A percentile compares a stretch with the other conserved stretches of the same genome.
These are phyloP conservation scores for Apus apus DNA, from an alignment of 2,113 vertebrate species.

Conservation along the genomic window DNA sequence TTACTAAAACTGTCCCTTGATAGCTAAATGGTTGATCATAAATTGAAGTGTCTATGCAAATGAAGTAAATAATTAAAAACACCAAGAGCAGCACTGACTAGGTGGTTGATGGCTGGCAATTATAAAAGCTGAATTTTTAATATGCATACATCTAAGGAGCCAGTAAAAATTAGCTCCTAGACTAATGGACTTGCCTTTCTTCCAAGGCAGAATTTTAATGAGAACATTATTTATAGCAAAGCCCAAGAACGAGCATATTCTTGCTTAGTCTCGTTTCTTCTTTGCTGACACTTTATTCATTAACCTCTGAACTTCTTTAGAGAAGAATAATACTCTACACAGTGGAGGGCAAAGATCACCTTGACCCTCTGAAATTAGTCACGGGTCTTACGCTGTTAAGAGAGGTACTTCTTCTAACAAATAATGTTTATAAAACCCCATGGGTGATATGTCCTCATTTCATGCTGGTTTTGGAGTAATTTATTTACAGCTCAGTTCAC, in stretches of 20 bases:
- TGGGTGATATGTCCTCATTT: conserved; percentile 39
- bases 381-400: conserved; percentile 14
- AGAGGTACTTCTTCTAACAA: conserved; percentile 28
- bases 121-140: conserved; percentile 85
- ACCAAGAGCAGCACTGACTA: conserved; percentile 80
- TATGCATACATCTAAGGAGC: conserved; percentile 81
- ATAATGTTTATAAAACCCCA: conserved; percentile 11
- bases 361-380: conserved; percentile 69
- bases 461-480: conserved; percentile 37
- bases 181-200: conserved; percentile 84
- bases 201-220: conserved; percentile 83
- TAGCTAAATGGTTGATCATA: conserved; percentile 79
- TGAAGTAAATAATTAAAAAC: conserved; percentile 87
- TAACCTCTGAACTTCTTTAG: conserved; percentile 73
- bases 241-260: conserved; percentile 70
- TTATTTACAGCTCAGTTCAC: conserved; percentile 20
- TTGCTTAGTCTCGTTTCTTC: conserved; percentile 69
- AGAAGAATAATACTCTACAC: conserved; percentile 69
- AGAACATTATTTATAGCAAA: conserved; percentile 81
- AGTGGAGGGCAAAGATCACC: conserved; percentile 67
- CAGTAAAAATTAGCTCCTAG: conserved; percentile 83
- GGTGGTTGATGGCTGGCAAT: conserved; percentile 85
- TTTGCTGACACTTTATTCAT: conserved; percentile 76
- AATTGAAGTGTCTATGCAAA: conserved; percentile 84
- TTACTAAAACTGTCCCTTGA: conserved; percentile 77